Conservation (phyloP, 2,888 invertebrate genomes). For the Lamellibrachia satsuma region DNA sequence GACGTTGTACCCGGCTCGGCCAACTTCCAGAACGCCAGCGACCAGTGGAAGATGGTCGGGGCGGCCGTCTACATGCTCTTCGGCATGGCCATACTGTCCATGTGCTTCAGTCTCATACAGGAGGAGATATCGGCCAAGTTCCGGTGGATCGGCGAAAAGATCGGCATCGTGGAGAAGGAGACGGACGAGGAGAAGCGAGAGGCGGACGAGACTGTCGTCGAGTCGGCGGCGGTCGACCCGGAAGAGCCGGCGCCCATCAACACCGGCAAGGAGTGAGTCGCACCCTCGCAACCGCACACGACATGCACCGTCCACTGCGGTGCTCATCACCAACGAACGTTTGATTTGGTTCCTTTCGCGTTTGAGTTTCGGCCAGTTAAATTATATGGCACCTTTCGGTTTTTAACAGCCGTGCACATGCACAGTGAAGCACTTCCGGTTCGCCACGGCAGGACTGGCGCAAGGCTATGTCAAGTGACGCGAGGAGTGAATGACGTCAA, state of each 20-base stretch:
- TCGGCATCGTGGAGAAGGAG: constrained; percentile 58
- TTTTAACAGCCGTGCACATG: background rate
- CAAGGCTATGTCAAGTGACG: background rate
- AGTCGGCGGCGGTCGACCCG: background rate
- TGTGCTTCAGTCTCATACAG: constrained; percentile 66
- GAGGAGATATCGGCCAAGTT: constrained; percentile 64
- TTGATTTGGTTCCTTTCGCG: background rate
- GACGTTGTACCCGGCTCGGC: constrained; percentile 53
- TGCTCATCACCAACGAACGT: background rate
- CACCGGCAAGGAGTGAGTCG: background rate
- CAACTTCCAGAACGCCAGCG: constrained; percentile 53
- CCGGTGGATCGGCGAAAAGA: constrained; percentile 61
- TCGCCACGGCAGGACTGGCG: background rate
- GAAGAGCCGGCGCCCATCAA: background rate
- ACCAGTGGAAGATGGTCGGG: constrained; percentile 58
- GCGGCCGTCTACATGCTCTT: constrained; percentile 62
- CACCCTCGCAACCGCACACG: background rate
- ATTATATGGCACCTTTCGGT: background rate
- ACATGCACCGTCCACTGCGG: background rate
- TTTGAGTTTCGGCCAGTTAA: background rate
- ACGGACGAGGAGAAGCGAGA: constrained; percentile 40
- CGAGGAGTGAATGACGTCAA: background rate
- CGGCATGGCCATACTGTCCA: constrained; percentile 66
- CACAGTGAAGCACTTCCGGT: background rate
- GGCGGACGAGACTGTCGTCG: background rate